Evolutionary conservation across 1,140 invertebrate species (phyloP), one percentile per base, ranked within the genome.

Genomic region (Capitella teleta): DNA sequence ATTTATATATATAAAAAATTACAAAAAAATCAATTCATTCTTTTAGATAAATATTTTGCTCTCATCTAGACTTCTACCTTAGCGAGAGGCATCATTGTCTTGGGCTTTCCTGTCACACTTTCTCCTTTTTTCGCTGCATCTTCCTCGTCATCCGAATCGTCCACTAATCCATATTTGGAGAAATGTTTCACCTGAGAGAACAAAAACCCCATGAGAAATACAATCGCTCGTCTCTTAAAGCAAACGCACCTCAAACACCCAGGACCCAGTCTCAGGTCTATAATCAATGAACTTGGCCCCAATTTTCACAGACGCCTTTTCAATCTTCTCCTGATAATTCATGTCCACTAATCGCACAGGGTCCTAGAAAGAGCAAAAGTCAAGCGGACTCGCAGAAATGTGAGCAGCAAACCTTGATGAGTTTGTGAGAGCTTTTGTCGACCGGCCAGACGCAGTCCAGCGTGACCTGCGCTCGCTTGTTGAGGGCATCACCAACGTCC

Each of bases 261-360:
- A 98, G 18, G 89, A 92, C 6, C 95, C 95, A 32, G 88, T 95
- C 64, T 89, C 84, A 0, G 92, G 86, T 1, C 87, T 77, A 69
- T 98, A 98, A 62, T 98, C 93, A 14, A 95, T 80, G 65, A 98
- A 98, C 42, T 81, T 80, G 0, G 88, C 88, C 44, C 83, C 82
- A 59, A 95, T 81, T 62, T 87, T 90, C 40, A 81, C 79, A 50
- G 89, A 91, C 2, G 86, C 83, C 42, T 81, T 76, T 34, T 88
- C 80, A 34, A 98, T 67, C 63, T 87, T 90, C 12, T 81, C 83
- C 61, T 88, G 81, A 73, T 91, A 99, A 60, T 88, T 83, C 79
- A 95, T 85, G 32, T 79, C 77, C 5, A 78, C 66, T 1, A 97
- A 66, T 56, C 84, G 78, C 21, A 84, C 77, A 0, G 85, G 78